A percentile compares a stretch with the other conserved stretches of the same genome.
Evolutionary conservation across 2,888 invertebrate genomes (phyloP).

Genomic region (Sarcophaga carnaria): DNA sequence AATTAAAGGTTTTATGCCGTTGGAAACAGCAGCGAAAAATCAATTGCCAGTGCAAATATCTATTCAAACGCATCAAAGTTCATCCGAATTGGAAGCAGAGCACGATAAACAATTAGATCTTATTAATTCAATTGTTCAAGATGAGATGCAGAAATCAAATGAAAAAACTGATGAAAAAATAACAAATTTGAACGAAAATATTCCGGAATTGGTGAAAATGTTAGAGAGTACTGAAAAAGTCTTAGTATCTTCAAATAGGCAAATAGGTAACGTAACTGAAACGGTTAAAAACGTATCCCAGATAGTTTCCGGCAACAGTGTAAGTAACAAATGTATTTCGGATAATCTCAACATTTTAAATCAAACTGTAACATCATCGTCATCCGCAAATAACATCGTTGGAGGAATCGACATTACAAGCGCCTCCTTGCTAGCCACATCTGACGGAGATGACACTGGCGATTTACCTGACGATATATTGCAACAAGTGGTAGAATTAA

Average conservation of each 20-base stretch:
- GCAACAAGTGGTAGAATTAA: slow-evolving; percentile 88
- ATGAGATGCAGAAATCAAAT: slow-evolving; percentile 75
- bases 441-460: slow-evolving; percentile 83
- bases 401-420: slow-evolving; percentile 77
- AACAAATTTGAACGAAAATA: slow-evolving; percentile 73
- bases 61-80: slow-evolving; percentile 80
- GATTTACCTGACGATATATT: slow-evolving; percentile 87
- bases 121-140: slow-evolving; percentile 81
- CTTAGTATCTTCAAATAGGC: slow-evolving; percentile 67
- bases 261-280: not conserved
- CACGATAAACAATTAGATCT: slow-evolving; percentile 81
- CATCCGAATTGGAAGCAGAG: slow-evolving; percentile 79
- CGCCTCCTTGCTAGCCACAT: slow-evolving; percentile 81
- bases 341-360: not conserved
- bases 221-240: slow-evolving; percentile 79
- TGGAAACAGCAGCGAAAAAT: slow-evolving; percentile 78
- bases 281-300: slow-evolving; percentile 22
- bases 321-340: slow-evolving; percentile 3
- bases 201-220: slow-evolving; percentile 84
- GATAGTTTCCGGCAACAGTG: not conserved
- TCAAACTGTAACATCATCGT: not conserved
- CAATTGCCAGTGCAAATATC: slow-evolving; percentile 81
- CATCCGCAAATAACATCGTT: slow-evolving; percentile 69
- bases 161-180: slow-evolving; percentile 72
- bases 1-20: slow-evolving; percentile 80